Base-by-base conservation (phyloP, 2,113 vertebrate species). In the Bombycilla garrulus region DNA sequence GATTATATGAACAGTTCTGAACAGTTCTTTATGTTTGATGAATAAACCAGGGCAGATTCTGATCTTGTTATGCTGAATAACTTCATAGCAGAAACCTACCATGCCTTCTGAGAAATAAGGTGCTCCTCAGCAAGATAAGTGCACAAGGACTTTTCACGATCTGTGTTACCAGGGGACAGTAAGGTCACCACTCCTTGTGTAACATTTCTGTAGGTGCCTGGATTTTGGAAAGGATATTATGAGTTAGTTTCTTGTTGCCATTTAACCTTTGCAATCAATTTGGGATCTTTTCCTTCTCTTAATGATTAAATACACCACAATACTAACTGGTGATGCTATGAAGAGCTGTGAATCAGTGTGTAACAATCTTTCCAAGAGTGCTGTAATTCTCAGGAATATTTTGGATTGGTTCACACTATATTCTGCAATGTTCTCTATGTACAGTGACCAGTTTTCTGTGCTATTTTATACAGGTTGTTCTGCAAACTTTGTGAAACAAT, bases 401-500 rank as follows among this genome's bases (percentile, higher is more conserved):
- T 54, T 64, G 42, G 24, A 45, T 35, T 19, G 9, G 8, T 25
- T 71, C 2, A 1, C 11, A 31, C 4, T 61, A 45, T 4, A 25
- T 65, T 61, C 45, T 70, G 8, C 38, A 40, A 7, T 53, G 26
- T 5, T 77, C 11, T 74, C 17, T 44, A 47, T 15, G 36, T 18
- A n/a, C 12, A 61, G 19, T 53, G 62, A 80, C 12, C 2, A 22
- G 57, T 78, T 57, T 84, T 74, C 48, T 24, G 4, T 81, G 65
- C 12, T 91, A 22, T 86, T 91, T 58, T 89, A 82, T 31, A 62
- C 38, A 99, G 98, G 97, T 58, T 97, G 97, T 95, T 98, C 98
- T 28, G 98, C 98, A 81, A 97, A 99, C 93, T 98, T 98, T 89
- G 98, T 98, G 97, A 98, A 81, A 98, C 98, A 1, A 88, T 98